Percentiles rank a stretch among this genome's conserved stretches.
Evolutionary conservation across 2,888 invertebrate species (phyloP).

Genomic region (Autographa pulchrina): DNA sequence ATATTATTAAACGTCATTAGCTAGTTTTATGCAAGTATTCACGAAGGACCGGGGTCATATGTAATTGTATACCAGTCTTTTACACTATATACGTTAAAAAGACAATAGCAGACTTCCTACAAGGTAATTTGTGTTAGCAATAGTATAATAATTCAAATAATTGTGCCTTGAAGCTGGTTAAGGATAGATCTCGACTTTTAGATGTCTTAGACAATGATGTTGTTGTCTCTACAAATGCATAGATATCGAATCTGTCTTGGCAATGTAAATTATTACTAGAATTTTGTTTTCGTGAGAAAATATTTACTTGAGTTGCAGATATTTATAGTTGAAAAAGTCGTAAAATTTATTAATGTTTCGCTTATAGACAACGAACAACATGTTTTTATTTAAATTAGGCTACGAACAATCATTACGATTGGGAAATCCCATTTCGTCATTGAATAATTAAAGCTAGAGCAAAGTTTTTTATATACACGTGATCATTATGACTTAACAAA

Average conservation of each 20-base stretch:
- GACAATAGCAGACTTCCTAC: slow-evolving; percentile 38
- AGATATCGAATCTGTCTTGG: background rate
- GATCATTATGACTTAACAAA: background rate
- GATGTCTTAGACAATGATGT: background rate
- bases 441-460: background rate
- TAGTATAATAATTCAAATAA: slow-evolving; percentile 41
- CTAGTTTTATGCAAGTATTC: slow-evolving; percentile 37
- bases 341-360: background rate
- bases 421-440: background rate
- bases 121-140: slow-evolving; percentile 56
- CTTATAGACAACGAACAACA: background rate
- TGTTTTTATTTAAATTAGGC: background rate
- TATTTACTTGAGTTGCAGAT: too few species aligned
- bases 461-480: background rate
- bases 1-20: slow-evolving; percentile 45
- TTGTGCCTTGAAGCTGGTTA: slow-evolving; percentile 8
- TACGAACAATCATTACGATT: background rate
- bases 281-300: too few species aligned
- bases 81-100: slow-evolving; percentile 24
- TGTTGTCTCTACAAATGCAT: background rate
- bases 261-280: too few species aligned
- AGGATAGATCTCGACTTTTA: background rate
- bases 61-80: slow-evolving; percentile 28
- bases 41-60: slow-evolving; percentile 12
- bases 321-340: background rate